phyloP scores from a whole-genome alignment of 1,140 invertebrate species.

The Ceratoteleas bidentatus region DNA sequence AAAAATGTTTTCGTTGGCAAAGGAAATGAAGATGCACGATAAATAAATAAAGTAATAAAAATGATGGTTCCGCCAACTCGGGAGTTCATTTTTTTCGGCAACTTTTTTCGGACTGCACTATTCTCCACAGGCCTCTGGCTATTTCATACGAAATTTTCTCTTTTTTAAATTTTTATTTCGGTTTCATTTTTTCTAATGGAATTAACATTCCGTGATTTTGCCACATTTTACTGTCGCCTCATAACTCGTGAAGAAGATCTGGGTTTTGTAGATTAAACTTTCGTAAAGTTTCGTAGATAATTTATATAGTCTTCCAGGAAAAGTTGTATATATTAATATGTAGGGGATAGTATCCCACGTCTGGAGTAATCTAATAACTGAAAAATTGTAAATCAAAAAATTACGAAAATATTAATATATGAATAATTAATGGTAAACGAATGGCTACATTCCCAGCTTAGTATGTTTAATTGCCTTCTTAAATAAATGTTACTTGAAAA shows the following conservation, averaged over 20 bases:
- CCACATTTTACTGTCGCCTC: slow-evolving; percentile 7
- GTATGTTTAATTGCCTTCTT: no score
- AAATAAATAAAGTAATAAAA: slow-evolving; percentile 34
- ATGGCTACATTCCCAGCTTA: no score
- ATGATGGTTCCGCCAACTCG: slow-evolving; percentile 14
- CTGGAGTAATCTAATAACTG: no score
- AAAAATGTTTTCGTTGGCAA: not conserved
- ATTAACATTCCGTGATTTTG: slow-evolving; percentile 30
- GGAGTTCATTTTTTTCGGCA: slow-evolving; percentile 27
- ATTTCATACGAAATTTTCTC: slow-evolving; percentile 26
- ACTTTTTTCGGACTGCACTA: slow-evolving; percentile 24
- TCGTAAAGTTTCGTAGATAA: no score
- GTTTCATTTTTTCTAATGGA: slow-evolving; percentile 6
- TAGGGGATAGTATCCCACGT: no score
- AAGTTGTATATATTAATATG: no score
- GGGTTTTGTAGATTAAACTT: not conserved
- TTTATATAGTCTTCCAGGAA: no score
- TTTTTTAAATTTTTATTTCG: not conserved
- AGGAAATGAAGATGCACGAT: slow-evolving; percentile 30
- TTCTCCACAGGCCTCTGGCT: slow-evolving; percentile 3
- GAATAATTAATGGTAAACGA: no score
- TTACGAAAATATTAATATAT: no score
- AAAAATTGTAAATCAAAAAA: no score
- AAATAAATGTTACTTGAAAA: no score
- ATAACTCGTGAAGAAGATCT: slow-evolving; percentile 14